phyloP scores from a whole-genome alignment of 2,113 vertebrate species.

The Caretta caretta region DNA sequence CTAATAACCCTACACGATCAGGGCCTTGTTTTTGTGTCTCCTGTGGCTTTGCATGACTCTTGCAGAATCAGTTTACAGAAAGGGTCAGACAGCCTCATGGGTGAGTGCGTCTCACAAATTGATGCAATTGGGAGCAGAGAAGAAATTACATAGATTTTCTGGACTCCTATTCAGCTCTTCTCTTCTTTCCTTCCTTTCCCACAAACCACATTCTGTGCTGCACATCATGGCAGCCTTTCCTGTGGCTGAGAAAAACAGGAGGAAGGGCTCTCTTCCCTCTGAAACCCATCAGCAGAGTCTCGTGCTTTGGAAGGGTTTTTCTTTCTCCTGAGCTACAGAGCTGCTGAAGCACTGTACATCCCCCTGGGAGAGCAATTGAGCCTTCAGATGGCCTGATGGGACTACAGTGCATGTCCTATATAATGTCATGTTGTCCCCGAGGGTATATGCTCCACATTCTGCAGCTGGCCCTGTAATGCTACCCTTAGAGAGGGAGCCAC shows the following conservation, averaged over 20 bases:
- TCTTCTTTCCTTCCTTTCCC: not conserved
- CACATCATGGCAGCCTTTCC: not conserved
- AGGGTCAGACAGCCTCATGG: not conserved
- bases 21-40: not conserved
- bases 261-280: not conserved
- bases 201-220: not conserved
- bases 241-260: not conserved
- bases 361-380: not conserved
- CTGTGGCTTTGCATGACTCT: not conserved
- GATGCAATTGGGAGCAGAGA: not conserved
- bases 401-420: not conserved
- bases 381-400: not conserved
- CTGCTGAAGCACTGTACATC: not conserved
- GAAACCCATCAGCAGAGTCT: not conserved
- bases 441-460: not conserved
- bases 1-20: not conserved
- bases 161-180: not conserved
- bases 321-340: constrained; percentile 26
- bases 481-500: not conserved
- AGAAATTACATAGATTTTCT: not conserved
- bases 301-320: not conserved
- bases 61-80: not conserved
- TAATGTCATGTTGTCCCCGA: not conserved
- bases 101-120: not conserved
- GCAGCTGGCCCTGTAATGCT: not conserved